Evolutionary conservation across 1,140 invertebrate genomes (phyloP), one percentile per base, ranked within the genome.

Genomic region (Ctenoplectra terminalis): DNA sequence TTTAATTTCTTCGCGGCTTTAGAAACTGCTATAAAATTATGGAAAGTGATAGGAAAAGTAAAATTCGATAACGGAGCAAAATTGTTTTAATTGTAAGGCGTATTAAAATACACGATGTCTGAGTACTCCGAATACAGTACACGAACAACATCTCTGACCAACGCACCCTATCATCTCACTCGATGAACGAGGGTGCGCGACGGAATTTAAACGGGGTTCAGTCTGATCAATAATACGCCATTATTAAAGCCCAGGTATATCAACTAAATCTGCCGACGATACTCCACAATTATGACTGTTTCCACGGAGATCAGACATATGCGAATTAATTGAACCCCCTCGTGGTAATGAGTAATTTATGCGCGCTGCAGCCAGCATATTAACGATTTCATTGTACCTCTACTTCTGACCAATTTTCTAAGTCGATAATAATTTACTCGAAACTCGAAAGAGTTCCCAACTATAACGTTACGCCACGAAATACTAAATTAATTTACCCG

Each of bases 171-270:
- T 76, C 80, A 72, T 77, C 80, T 83, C 82, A 82, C 82, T 75
- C 86, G 71, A 77, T 64, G 70, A 81, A 69, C 66, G 77, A 79
- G 75, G 84, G 86, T 87, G 90, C 80, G 73, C 85, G 80, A 82
- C 63, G 89, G 86, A 91, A 91, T 91, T 91, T 89, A 81, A 84
- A 91, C 87, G 85, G 87, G 88, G 88, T 90, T 92, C 90, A 86
- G 87, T 79, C 90, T 87, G 90, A 92, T 92, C 91, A 88, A 92
- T 92, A 92, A 90, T 90, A 88, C 83, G 88, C 86, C 89, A 81
- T 91, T 88, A 91, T 91, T 91, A 91, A 89, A 89, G 84, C 88
- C 90, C 75, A 83, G 79, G 83, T 86, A 79, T 85, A 89, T 86
- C 86, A 82, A 81, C 56, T 78, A 90, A 91, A 91, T 83, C 86